Evolutionary conservation across 1,140 invertebrate genomes (phyloP).

Genomic region (Daktulosphaira vitifoliae): DNA sequence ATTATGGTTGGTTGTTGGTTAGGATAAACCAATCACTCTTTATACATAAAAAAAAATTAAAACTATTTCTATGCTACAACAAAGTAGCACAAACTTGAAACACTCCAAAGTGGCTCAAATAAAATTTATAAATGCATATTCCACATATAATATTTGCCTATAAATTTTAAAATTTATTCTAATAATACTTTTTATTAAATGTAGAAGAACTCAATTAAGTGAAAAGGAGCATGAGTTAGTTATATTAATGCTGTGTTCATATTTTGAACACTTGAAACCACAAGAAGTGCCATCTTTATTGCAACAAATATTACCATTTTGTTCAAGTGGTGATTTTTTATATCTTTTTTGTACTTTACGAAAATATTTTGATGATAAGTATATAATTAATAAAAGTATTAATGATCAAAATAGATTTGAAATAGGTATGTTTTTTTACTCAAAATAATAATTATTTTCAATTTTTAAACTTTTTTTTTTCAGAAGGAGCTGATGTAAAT

Average conservation of each 20-base stretch:
- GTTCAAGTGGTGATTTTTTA: constrained; percentile 25
- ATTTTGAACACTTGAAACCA: constrained; percentile 17
- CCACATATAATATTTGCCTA: no score
- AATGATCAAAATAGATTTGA: background rate
- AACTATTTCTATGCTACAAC: no score
- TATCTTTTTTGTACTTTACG: constrained; percentile 24
- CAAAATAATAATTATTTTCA: no score
- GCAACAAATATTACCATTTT: constrained; percentile 25
- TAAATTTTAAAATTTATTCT: no score
- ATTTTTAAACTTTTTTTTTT: background rate
- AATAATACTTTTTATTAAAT: background rate
- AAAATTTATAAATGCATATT: no score
- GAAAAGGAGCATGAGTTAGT: constrained; percentile 22
- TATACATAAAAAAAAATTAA: no score
- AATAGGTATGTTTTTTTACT: background rate
- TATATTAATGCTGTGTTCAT: constrained; percentile 11
- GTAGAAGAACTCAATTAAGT: constrained; percentile 6
- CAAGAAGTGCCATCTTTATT: constrained; percentile 18
- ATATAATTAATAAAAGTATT: background rate
- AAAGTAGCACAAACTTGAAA: no score
- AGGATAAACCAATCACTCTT: no score
- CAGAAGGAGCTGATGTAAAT: background rate
- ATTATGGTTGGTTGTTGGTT: no score
- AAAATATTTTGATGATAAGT: constrained; percentile 28
- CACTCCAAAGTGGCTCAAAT: no score